These are phyloP conservation scores for Andrena minutula DNA, from an alignment of 2,888 invertebrate species.

Conservation along the genomic window DNA sequence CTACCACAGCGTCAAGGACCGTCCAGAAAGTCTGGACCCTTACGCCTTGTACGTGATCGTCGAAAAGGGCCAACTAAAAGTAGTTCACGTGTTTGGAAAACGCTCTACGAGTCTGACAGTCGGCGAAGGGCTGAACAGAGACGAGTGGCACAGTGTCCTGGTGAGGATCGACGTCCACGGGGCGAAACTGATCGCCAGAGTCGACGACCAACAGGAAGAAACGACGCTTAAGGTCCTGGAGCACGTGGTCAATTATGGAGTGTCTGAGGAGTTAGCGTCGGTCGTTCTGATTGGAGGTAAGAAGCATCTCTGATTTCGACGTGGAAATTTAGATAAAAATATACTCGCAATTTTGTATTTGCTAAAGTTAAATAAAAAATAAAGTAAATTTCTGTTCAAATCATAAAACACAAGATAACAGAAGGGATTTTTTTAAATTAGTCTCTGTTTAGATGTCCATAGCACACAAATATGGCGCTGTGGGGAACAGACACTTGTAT, in stretches of 20 bases:
- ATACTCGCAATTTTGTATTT: too few species aligned
- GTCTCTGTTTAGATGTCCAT: too few species aligned
- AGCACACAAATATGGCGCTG: too few species aligned
- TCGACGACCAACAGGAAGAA: slow-evolving; percentile 93
- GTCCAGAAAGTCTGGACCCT: slow-evolving; percentile 92
- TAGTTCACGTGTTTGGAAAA: slow-evolving; percentile 96
- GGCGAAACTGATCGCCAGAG: slow-evolving; percentile 93
- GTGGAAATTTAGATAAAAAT: neutral
- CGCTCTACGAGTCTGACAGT: slow-evolving; percentile 94
- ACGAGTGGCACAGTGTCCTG: slow-evolving; percentile 95
- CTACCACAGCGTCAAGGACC: slow-evolving; percentile 95
- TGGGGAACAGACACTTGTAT: too few species aligned
- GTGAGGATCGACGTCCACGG: slow-evolving; percentile 95
- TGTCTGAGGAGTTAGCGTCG: slow-evolving; percentile 93
- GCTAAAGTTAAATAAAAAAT: too few species aligned
- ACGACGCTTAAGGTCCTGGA: slow-evolving; percentile 93
- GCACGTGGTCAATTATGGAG: slow-evolving; percentile 94
- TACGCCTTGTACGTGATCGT: slow-evolving; percentile 96
- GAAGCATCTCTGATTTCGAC: slow-evolving; percentile 61
- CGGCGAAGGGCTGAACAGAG: slow-evolving; percentile 94
- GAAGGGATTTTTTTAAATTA: too few species aligned
- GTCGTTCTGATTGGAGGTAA: slow-evolving; percentile 95
- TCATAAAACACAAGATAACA: too few species aligned
- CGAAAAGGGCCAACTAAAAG: slow-evolving; percentile 96
- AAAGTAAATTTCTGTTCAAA: too few species aligned